Evolutionary conservation across 2,797 vertebrate genomes (phyloP), one percentile per base, ranked within the genome.

Genomic region (Hypotaenidia okinawae): DNA sequence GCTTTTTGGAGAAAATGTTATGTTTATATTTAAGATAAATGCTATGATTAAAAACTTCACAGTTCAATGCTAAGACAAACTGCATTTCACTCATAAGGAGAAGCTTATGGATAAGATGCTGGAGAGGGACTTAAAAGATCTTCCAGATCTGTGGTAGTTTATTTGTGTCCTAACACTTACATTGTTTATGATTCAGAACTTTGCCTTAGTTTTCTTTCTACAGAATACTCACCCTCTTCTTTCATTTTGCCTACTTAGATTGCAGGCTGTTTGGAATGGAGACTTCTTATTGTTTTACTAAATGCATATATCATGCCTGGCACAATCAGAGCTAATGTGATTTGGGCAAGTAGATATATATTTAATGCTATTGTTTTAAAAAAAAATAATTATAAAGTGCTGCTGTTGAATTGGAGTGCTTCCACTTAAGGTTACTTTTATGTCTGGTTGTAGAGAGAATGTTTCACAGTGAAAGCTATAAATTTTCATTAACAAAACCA

Each of bases 401-500:
- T 86, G 67, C 67, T 82, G 35, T 66, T 82, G 90, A 76, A 69
- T 68, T 89, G 85, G 75, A 85, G 47, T 35, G 57, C 67, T 95
- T 87, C 52, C 85, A 93, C 59, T 79, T 89, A 87, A 93, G 47
- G 68, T 76, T 77, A 70, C 68, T 85, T 92, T 76, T 82, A 73
- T 87, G 57, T 91, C 82, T 83, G 57, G 24, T 80, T 11, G 2
- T 43, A 85, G 61, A 59, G 47, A 95, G 95, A 80, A 87, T 27
- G 27, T 89, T 95, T 91, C 27, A 11, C 54, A 64, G 66, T 81
- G 67, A 81, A 95, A 78, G 52, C 61, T 74, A 84, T 91, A 85
- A 41, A 87, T 95, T 93, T 93, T 93, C 76, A 73, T 95, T 85
- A 91, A 66, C 39, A 83, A 94, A 89, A 73, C 7, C 43, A 85